Evolutionary conservation across 2,888 invertebrate genomes (phyloP).

Genomic region (Lasius platythorax): DNA sequence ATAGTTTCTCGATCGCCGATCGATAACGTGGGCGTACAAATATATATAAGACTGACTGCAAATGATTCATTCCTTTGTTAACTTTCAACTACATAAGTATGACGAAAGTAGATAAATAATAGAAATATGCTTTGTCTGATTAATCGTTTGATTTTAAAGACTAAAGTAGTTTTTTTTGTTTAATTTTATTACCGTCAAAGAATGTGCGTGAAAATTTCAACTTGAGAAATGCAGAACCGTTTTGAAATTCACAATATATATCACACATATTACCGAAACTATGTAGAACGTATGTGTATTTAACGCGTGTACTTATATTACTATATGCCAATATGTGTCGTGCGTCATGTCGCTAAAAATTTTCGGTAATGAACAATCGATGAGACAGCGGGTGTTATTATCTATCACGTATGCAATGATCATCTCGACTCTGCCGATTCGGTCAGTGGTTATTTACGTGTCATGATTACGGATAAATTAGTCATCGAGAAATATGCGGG

Average conservation of each 20-base stretch:
- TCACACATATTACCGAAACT: background rate
- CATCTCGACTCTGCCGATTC: constrained; percentile 11
- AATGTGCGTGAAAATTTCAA: background rate
- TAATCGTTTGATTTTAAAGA: background rate
- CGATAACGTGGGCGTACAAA: background rate
- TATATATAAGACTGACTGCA: background rate
- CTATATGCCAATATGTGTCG: constrained; percentile 48
- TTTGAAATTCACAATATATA: background rate
- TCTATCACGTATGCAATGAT: background rate
- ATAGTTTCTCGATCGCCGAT: constrained; percentile 20
- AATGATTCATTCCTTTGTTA: constrained; percentile 32
- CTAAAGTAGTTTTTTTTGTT: background rate
- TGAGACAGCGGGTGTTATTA: constrained; percentile 22
- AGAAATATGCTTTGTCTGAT: background rate
- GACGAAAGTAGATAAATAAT: background rate
- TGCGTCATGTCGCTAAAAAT: constrained; percentile 44
- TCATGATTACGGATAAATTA: constrained; percentile 50
- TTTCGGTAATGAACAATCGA: constrained; percentile 20
- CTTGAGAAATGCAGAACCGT: background rate
- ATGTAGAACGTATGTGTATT: background rate
- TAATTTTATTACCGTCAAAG: background rate
- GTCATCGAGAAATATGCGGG: constrained; percentile 49
- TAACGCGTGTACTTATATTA: background rate
- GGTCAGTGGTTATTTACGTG: constrained; percentile 18
- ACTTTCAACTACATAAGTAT: background rate